Conservation (phyloP, 2,888 invertebrate species). For the Philhelius pedissequus region DNA sequence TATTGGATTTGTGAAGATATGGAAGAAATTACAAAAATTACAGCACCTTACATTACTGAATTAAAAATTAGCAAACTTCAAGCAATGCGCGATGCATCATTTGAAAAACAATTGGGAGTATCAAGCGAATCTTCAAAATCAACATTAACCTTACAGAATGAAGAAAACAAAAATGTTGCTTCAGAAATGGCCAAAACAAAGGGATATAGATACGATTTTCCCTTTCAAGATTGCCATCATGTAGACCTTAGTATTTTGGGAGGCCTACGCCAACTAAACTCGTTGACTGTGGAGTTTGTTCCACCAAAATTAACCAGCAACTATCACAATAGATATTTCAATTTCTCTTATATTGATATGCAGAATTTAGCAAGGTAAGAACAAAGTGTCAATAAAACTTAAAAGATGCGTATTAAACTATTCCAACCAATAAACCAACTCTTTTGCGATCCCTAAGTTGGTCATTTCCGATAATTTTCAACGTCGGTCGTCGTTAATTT, state of each 20-base stretch:
- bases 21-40: conserved; percentile 68
- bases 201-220: conserved; percentile 70
- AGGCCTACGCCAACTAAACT: conserved; percentile 70
- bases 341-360: conserved; percentile 74
- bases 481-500: too few species aligned
- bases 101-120: conserved; percentile 63
- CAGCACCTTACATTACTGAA: conserved; percentile 70
- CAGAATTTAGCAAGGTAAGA: conserved; percentile 70
- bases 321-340: conserved; percentile 72
- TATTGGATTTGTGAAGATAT: conserved; percentile 73
- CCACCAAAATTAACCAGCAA: conserved; percentile 71
- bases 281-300: conserved; percentile 73
- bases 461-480: too few species aligned
- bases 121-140: conserved; percentile 14
- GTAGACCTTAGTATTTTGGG: conserved; percentile 73
- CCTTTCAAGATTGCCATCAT: conserved; percentile 74
- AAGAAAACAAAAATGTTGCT: background rate
- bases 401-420: background rate
- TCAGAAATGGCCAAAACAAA: background rate
- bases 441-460: too few species aligned
- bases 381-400: background rate
- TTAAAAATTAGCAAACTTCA: conserved; percentile 73
- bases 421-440: too few species aligned
- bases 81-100: conserved; percentile 70
- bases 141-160: conserved; percentile 36